Evolutionary conservation across 2,797 vertebrate species (phyloP).

Genomic region (Tympanoctomys barrerae): DNA sequence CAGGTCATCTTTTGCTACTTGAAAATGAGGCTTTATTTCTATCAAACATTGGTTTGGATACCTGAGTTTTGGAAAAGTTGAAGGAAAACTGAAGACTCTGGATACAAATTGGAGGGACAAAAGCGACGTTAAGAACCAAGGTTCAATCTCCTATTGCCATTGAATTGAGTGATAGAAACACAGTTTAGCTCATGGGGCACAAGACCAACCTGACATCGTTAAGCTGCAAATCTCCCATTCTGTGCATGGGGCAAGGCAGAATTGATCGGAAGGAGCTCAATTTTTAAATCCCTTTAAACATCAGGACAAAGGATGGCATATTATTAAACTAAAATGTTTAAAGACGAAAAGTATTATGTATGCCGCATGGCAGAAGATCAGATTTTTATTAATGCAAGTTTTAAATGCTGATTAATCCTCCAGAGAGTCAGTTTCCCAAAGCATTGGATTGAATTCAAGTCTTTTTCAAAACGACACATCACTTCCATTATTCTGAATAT

Average conservation of each 20-base stretch:
- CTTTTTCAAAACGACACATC: constrained; percentile 89
- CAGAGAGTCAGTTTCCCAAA: constrained; percentile 92
- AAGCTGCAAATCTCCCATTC: constrained; percentile 75
- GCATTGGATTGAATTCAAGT: constrained; percentile 91
- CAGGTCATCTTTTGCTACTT: constrained; percentile 38
- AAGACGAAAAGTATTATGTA: constrained; percentile 89
- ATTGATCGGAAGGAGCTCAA: constrained; percentile 87
- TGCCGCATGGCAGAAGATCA: constrained; percentile 90
- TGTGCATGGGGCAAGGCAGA: constrained; percentile 80
- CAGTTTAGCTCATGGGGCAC: neutral
- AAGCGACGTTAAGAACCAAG: neutral
- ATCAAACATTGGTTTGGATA: neutral
- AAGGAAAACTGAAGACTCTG: constrained; percentile 58
- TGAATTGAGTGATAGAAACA: constrained; percentile 71
- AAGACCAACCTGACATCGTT: constrained; percentile 79
- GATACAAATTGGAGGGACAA: constrained; percentile 69
- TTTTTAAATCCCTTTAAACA: constrained; percentile 89
- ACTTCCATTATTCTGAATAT: constrained; percentile 92
- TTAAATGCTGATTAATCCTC: constrained; percentile 95
- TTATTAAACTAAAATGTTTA: constrained; percentile 90
- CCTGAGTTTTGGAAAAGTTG: constrained; percentile 5
- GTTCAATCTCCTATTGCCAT: constrained; percentile 39
- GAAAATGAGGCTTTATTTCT: constrained; percentile 42
- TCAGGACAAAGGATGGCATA: constrained; percentile 86
- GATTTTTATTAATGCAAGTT: constrained; percentile 95